Base-by-base conservation (phyloP, 2,797 vertebrate species). In the Acridotheres tristis region DNA sequence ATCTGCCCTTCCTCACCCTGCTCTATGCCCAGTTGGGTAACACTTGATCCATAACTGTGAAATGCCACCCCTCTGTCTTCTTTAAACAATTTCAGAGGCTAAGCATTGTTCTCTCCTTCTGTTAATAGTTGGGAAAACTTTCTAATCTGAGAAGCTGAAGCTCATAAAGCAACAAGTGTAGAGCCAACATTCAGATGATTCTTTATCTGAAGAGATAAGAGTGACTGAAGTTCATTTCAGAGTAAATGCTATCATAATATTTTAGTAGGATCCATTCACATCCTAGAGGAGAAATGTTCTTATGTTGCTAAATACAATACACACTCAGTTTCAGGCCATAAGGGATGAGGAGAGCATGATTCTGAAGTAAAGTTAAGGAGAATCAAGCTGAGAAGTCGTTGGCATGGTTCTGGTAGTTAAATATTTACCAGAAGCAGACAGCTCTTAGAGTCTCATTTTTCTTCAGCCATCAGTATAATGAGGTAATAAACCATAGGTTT, bases 371-470 rank as follows among this genome's bases (percentile, higher is more conserved):
- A 61, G 32, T 21, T 78, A 57, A 72, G 34, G 55, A 84, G 40
- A 76, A 45, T 45, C 40, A 63, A 57, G 38, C 51, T 76, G 40
- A 78, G 63, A 73, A 86, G 6, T 78, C 23, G 13, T 76, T 81
- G 83, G 34, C 71, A 20, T 67, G 43, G 62, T 77, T 81, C n/a
- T 68, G 25, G 43, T 84, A 19, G 71, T 89, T 90, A 88, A 93
- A 86, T 85, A 89, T 96, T 94, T 89, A 93, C 65, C 30, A 85
- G 53, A 51, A 76, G 71, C 54, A 71, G 81, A 34, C 69, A 67
- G 43, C 23, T 90, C 45, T 61, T 63, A 54, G 29, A 54, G 25
- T 53, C 36, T 77, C 32, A 18, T 89, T 93, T 81, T 80, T 85
- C 51, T 71, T 81, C 27, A 66, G 4, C n/a, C 32, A 16, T 57